phyloP scores from a whole-genome alignment of 2,888 invertebrate species.

The Drosophila fulvimacula region DNA sequence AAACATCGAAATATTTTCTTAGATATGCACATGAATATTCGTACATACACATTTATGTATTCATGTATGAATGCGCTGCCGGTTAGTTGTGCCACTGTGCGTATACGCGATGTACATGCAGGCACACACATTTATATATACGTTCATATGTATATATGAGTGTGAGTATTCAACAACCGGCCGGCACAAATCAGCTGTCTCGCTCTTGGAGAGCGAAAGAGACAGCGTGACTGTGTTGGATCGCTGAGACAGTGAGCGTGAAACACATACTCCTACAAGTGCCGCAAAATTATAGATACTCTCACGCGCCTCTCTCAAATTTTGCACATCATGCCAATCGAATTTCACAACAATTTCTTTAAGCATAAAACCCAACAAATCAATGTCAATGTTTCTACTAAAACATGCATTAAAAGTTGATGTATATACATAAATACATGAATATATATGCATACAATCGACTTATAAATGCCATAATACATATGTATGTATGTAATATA shows the following conservation, averaged over 20 bases:
- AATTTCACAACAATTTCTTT: constrained; percentile 59
- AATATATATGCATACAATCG: too few relatives aligned
- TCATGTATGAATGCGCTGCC: too few relatives aligned
- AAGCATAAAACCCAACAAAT: constrained; percentile 9
- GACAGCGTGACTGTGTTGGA: constrained; percentile 6
- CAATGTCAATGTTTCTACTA: constrained; percentile 18
- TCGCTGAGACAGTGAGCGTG: background rate
- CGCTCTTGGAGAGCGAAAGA: constrained; percentile 14
- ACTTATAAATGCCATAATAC: too few relatives aligned
- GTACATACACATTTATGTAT: background rate
- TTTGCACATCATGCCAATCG: constrained; percentile 49
- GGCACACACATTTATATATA: background rate
- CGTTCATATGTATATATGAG: constrained; percentile 5
- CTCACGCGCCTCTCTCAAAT: constrained; percentile 21
- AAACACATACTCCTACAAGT: constrained; percentile 36
- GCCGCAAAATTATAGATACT: background rate
- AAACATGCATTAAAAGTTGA: constrained; percentile 17
- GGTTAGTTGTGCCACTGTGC: constrained; percentile 10
- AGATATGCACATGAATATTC: background rate
- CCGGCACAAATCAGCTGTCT: constrained; percentile 31
- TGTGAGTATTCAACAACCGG: constrained; percentile 21
- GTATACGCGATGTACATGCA: constrained; percentile 44
- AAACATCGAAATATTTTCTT: background rate
- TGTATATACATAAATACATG: background rate
- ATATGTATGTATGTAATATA: background rate